phyloP scores from a whole-genome alignment of 2,797 vertebrate genomes.

The Scleropages formosus region DNA sequence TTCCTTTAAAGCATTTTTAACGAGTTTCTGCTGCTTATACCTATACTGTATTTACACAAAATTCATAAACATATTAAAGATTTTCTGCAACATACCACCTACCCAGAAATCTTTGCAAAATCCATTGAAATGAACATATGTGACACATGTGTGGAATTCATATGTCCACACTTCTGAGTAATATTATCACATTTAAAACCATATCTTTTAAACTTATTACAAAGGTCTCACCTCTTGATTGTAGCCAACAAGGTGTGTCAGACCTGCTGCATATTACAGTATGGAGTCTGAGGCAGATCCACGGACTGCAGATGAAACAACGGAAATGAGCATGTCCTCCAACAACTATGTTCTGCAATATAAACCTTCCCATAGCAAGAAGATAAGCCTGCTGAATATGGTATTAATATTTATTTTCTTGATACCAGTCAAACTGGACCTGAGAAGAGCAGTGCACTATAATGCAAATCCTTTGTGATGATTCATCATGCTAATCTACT shows the following conservation, averaged over 20 bases:
- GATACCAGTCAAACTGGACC: constrained; percentile 1
- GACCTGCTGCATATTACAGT: not conserved
- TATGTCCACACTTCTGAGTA: not conserved
- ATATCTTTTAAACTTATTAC: constrained; percentile 19
- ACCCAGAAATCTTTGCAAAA: constrained; percentile 4
- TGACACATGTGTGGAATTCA: constrained; percentile 20
- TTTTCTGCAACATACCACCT: constrained; percentile 8
- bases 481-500: constrained; percentile 17
- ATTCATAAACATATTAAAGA: constrained; percentile 17
- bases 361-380: not conserved
- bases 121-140: constrained; percentile 22
- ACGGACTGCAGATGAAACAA: not conserved
- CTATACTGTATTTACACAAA: not conserved
- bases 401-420: not conserved
- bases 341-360: not conserved
- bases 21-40: not conserved
- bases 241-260: constrained; percentile 12
- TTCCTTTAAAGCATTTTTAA: not conserved
- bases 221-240: constrained; percentile 28
- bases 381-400: not conserved
- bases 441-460: not conserved
- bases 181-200: constrained; percentile 4
- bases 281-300: not conserved
- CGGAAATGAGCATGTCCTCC: not conserved
- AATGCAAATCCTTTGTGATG: constrained; percentile 25